Conservation (phyloP, 2,888 invertebrate species). For the Anthrax anthrax region DNA sequence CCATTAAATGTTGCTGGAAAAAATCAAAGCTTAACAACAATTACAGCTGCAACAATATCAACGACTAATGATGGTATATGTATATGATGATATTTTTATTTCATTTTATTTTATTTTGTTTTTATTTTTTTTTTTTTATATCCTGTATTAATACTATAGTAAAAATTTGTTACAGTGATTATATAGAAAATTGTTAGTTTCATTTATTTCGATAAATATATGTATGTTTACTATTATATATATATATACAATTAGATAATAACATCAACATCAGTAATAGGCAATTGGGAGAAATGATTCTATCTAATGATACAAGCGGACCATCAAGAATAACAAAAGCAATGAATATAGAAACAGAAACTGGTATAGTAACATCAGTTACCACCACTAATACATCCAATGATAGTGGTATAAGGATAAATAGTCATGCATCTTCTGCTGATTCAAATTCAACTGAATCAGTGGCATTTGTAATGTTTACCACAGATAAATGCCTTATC, state of each 20-base stretch:
- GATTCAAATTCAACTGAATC: conserved; percentile 19
- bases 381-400: neutral
- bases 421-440: conserved; percentile 1
- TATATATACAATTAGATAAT: neutral
- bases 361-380: neutral
- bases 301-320: neutral
- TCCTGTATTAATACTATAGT: no score
- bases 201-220: no score
- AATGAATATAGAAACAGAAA: neutral
- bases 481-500: conserved; percentile 26
- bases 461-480: conserved; percentile 27
- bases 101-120: no score
- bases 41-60: neutral
- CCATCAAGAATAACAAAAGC: neutral
- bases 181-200: no score
- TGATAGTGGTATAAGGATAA: neutral
- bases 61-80: neutral
- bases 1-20: neutral
- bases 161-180: no score
- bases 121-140: no score
- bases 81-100: no score
- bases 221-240: neutral
- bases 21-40: neutral
- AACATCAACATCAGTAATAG: neutral
- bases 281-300: neutral